These are phyloP conservation scores for Engraulis encrasicolus DNA, from an alignment of 2,113 vertebrate species.

Conservation along the genomic window DNA sequence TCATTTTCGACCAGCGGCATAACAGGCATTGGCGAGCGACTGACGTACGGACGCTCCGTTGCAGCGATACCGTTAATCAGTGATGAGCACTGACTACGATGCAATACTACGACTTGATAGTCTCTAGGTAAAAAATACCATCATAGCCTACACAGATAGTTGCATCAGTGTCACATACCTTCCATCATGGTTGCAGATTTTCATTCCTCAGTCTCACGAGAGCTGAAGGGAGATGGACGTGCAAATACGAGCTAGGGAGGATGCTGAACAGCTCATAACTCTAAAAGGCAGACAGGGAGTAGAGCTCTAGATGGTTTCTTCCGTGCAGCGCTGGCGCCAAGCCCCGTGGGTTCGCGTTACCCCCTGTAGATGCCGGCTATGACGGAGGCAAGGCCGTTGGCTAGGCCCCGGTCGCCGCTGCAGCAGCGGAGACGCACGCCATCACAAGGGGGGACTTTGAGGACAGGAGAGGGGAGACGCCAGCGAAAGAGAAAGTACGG, in stretches of 20 bases:
- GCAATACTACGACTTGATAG: neutral
- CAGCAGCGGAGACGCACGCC: slow-evolving; percentile 39
- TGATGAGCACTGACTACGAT: neutral
- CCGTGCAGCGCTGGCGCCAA: neutral
- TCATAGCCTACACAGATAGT: slow-evolving; percentile 10
- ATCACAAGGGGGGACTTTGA: slow-evolving; percentile 37
- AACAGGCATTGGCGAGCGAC: neutral
- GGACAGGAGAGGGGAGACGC: slow-evolving; percentile 36
- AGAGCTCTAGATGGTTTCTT: neutral
- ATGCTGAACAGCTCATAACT: slow-evolving; percentile 37
- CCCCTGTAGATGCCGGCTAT: slow-evolving; percentile 13
- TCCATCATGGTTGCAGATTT: slow-evolving; percentile 98
- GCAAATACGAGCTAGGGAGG: slow-evolving; percentile 33
- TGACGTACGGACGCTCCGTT: neutral
- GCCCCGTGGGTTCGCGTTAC: neutral
- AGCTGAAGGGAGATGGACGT: slow-evolving; percentile 29
- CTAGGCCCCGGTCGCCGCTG: slow-evolving; percentile 40
- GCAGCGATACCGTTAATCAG: slow-evolving; percentile 6
- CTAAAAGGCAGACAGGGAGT: neutral
- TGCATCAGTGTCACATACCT: slow-evolving; percentile 77
- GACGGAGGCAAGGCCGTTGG: slow-evolving; percentile 3
- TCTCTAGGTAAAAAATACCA: no score
- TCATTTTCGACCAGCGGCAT: neutral
- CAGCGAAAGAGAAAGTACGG: neutral
- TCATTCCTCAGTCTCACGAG: slow-evolving; percentile 86